Evolutionary conservation across 2,888 invertebrate genomes (phyloP).

Genomic region (Andrena hattorfiana): DNA sequence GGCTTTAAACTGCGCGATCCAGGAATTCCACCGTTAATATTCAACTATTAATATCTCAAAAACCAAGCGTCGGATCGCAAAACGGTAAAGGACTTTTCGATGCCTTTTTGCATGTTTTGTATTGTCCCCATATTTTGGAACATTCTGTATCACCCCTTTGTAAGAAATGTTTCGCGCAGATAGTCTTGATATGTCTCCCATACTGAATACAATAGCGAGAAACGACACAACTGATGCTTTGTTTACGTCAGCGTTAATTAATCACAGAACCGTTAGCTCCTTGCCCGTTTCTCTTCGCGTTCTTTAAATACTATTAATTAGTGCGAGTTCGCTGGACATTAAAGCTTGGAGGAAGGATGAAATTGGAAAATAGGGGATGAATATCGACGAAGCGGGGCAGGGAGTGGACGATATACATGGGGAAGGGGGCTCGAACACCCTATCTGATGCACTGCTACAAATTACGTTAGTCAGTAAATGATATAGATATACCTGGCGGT

Average conservation of each 20-base stretch:
- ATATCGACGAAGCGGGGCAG: neutral
- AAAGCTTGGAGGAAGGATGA: slow-evolving; percentile 6
- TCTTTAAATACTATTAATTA: slow-evolving; percentile 38
- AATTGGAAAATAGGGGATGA: neutral
- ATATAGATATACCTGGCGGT: slow-evolving; percentile 28
- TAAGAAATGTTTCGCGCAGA: neutral
- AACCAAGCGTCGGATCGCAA: no score
- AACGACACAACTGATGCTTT: slow-evolving; percentile 3
- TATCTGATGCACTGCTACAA: slow-evolving; percentile 42
- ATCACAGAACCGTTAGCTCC: neutral
- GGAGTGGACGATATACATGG: neutral
- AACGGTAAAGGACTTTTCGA: no score
- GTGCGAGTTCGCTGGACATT: slow-evolving; percentile 29
- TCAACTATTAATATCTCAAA: no score
- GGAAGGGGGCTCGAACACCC: slow-evolving; percentile 12
- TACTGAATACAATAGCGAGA: slow-evolving; percentile 9
- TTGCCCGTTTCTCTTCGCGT: neutral
- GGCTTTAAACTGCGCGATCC: no score
- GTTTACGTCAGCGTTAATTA: slow-evolving; percentile 25
- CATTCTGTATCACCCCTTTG: neutral
- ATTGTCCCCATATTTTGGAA: neutral
- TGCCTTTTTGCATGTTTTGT: no score
- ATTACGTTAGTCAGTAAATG: slow-evolving; percentile 44
- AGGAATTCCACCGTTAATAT: no score
- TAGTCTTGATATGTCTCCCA: neutral